Base-by-base conservation (phyloP, 1,140 invertebrate species). In the Phymorhynchus buccinoides region DNA sequence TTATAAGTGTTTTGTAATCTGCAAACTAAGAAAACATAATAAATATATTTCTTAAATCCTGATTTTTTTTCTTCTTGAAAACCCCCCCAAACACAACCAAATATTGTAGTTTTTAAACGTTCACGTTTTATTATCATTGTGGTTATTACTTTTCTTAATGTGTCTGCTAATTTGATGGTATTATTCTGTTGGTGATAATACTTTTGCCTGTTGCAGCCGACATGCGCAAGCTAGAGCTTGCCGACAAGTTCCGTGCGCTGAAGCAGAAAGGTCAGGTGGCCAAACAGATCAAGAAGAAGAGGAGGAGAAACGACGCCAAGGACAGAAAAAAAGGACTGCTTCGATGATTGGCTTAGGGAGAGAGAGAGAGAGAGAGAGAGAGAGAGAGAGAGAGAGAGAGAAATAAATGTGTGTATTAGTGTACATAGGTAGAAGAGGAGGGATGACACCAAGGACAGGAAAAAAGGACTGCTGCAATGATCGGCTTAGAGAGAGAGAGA, bases 271-370 rank as follows among this genome's bases (percentile, higher is more conserved):
- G 73, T 2, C 73, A 75, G 35, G 73, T 75, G 9, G 14, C 32
- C 14, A 75, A 41, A 22, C 35, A 37, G 32, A 75, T 75, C 6
- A 22, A 75, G 35, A 75, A 75, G 73, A 75, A 75, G 37, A 75
- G 73, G 73, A 41, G 18, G 18, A 35, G 73, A 7, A 75, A 75
- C 42, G 73, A 35, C 27, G 35, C 32, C 37, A 75, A 41, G 79
- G 41, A 82, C 12, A 85, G 68, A 66, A 62, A 77, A 71, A 78
- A 68, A 62, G 35, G 35, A 48, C 27, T 27, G 27, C 22, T 75
- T 18, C 16, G 27, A 6, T 75, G 18, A 41, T 41, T 3, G n/a
- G n/a, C n/a, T n/a, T n/a, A n/a, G n/a, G n/a, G n/a, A n/a, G n/a
- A n/a, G n/a, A n/a, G n/a, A n/a, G n/a, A n/a, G n/a, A n/a, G n/a